Evolutionary conservation across 2,113 vertebrate species (phyloP).

Genomic region (Muntiacus reevesi): DNA sequence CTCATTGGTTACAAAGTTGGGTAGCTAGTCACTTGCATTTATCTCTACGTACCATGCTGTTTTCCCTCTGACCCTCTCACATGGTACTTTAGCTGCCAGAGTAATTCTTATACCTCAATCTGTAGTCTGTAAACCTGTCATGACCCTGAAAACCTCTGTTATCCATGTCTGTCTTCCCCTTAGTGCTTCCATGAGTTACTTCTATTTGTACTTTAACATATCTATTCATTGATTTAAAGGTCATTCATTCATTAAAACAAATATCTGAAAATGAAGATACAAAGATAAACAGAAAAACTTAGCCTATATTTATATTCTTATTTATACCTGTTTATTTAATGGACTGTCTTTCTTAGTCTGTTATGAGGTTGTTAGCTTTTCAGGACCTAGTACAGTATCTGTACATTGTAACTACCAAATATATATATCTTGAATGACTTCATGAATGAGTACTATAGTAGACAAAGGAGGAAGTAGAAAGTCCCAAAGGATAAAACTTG

Average conservation of each 20-base stretch:
- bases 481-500: neutral
- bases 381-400: neutral
- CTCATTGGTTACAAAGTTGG: neutral
- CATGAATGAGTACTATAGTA: neutral
- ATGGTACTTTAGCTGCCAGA: neutral
- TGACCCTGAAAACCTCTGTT: neutral
- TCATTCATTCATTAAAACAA: neutral
- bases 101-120: neutral
- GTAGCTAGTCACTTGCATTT: neutral
- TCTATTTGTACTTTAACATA: neutral
- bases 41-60: rapidly evolving
- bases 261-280: neutral
- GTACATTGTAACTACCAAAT: neutral
- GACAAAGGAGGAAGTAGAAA: neutral
- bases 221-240: neutral
- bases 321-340: neutral
- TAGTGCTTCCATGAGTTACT: neutral
- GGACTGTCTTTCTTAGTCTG: neutral
- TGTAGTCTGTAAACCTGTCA: neutral
- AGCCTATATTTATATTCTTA: neutral
- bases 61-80: neutral
- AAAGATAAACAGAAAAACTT: neutral
- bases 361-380: neutral
- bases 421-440: neutral
- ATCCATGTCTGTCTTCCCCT: neutral